Percentiles rank a stretch among this genome's conserved stretches.
These are phyloP conservation scores for Mergus octosetaceus DNA, from an alignment of 2,797 vertebrate species.

Conservation along the genomic window DNA sequence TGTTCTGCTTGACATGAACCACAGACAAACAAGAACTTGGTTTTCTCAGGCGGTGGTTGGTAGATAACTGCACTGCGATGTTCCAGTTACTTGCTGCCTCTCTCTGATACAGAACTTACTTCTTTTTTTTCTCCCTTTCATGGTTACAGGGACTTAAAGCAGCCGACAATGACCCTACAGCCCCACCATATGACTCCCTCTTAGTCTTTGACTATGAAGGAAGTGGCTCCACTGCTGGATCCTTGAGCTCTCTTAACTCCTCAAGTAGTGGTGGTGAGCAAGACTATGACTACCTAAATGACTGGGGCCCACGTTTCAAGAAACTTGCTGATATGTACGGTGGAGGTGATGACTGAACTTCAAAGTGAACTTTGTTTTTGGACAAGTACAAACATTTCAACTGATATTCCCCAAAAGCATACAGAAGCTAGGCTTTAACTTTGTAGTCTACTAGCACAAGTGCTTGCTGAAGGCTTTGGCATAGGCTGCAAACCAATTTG, in stretches of 20 bases:
- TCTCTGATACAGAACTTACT: neutral
- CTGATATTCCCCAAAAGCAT: conserved; percentile 89
- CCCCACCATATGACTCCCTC: conserved; percentile 97
- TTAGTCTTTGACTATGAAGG: conserved; percentile 99
- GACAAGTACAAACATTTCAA: conserved; percentile 91
- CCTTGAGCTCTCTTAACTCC: conserved; percentile 97
- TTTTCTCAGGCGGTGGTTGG: neutral
- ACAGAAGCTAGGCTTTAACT: conserved; percentile 96
- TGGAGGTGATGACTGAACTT: conserved; percentile 91
- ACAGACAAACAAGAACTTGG: neutral
- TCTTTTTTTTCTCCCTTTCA: conserved; percentile 5
- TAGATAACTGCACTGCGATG: neutral
- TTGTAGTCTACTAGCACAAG: conserved; percentile 97
- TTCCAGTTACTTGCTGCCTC: neutral
- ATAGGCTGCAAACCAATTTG: conserved; percentile 88
- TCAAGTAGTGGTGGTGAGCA: conserved; percentile 97
- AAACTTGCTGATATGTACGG: conserved; percentile 99
- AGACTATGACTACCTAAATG: conserved; percentile 99
- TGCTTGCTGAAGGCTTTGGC: conserved; percentile 95
- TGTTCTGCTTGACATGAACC: neutral
- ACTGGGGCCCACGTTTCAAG: conserved; percentile 98
- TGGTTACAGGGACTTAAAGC: conserved; percentile 91
- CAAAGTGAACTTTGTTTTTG: conserved; percentile 82
- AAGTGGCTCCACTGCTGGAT: conserved; percentile 95
- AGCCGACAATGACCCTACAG: conserved; percentile 97